phyloP scores from a whole-genome alignment of 2,888 invertebrate species.

The Sinhomidia bicolor region DNA sequence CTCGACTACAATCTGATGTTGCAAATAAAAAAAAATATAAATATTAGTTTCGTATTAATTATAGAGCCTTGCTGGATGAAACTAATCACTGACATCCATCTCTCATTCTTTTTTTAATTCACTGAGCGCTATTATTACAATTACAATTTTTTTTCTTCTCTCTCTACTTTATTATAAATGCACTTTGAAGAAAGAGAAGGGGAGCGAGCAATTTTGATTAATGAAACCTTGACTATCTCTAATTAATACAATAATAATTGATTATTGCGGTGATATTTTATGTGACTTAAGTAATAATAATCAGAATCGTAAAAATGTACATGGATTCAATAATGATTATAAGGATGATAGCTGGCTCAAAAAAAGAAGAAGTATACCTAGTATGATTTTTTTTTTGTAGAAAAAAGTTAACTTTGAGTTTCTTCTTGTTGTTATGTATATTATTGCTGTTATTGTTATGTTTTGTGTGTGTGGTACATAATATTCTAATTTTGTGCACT shows the following conservation, averaged over 20 bases:
- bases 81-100: constrained; percentile 16
- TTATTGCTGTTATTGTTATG: not conserved
- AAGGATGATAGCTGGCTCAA: not conserved
- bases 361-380: not conserved
- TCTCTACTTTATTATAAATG: no score
- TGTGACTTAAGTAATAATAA: constrained; percentile 20
- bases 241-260: constrained; percentile 71
- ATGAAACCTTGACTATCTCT: constrained; percentile 53
- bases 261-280: constrained; percentile 61
- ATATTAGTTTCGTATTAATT: no score
- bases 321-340: constrained; percentile 9
- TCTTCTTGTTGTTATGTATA: not conserved
- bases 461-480: not conserved
- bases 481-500: constrained; percentile 22
- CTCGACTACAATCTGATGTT: no score
- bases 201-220: constrained; percentile 59
- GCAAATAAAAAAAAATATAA: no score
- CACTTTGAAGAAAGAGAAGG: constrained; percentile 46
- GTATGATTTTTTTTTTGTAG: not conserved
- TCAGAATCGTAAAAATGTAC: constrained; percentile 2
- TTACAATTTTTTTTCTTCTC: not conserved
- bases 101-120: not conserved
- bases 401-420: no score
- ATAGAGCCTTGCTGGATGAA: constrained; percentile 6
- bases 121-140: no score